phyloP scores from a whole-genome alignment of 2,113 vertebrate genomes.

The Salvelinus fontinalis region DNA sequence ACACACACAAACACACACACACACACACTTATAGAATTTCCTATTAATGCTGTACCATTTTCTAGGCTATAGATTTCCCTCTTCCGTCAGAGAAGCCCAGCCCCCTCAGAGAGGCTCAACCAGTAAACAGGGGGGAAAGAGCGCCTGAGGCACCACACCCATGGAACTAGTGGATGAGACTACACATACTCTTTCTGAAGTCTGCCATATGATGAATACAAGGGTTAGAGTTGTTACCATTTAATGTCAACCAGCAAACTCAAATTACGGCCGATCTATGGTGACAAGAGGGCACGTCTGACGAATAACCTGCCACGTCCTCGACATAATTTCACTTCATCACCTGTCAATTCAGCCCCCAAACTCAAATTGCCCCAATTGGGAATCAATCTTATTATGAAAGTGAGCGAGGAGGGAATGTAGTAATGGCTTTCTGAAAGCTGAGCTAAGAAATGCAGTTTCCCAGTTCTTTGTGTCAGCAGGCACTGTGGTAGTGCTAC shows the following conservation, averaged over 20 bases:
- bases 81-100: conserved; percentile 21
- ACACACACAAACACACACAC: background rate
- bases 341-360: conserved; percentile 64
- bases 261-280: conserved; percentile 74
- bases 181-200: conserved; percentile 73
- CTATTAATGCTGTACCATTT: conserved; percentile 74
- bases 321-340: conserved; percentile 62
- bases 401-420: conserved; percentile 40
- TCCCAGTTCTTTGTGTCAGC: background rate
- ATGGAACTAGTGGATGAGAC: conserved; percentile 64
- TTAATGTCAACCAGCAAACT: conserved; percentile 70
- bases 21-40: conserved; percentile 63
- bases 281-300: conserved; percentile 55
- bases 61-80: conserved; percentile 76
- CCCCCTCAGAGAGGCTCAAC: conserved; percentile 63
- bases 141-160: conserved; percentile 68
- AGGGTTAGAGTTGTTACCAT: conserved; percentile 66
- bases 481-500: background rate
- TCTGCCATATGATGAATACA: conserved; percentile 65
- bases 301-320: conserved; percentile 61
- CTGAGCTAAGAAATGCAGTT: conserved; percentile 18
- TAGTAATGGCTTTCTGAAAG: conserved; percentile 38
- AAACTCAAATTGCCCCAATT: conserved; percentile 54
- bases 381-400: conserved; percentile 68
- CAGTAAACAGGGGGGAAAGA: conserved; percentile 48